Conservation (phyloP, 2,888 invertebrate genomes). For the Hypselothyrea guttata region DNA sequence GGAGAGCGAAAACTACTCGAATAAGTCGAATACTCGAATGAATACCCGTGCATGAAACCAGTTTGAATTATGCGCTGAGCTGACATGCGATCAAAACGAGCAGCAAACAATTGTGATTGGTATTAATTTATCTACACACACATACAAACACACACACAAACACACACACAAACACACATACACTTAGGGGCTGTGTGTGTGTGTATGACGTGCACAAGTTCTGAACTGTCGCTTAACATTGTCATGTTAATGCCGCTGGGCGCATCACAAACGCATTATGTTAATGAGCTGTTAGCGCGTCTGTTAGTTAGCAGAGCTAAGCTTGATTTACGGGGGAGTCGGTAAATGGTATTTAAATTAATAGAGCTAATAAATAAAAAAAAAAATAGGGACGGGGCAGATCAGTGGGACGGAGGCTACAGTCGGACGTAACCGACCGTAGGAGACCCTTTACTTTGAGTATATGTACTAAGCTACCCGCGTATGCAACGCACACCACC, state of each 20-base stretch:
- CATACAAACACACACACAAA: constrained; percentile 7
- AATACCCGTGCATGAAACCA: constrained; percentile 42
- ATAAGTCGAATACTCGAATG: too few species aligned
- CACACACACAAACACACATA: neutral
- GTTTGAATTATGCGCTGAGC: constrained; percentile 62
- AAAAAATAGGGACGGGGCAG: too few species aligned
- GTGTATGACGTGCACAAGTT: constrained; percentile 5
- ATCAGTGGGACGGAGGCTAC: too few species aligned
- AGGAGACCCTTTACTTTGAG: too few species aligned
- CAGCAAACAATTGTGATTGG: constrained; percentile 55
- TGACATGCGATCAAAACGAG: constrained; percentile 62
- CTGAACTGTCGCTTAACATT: constrained; percentile 59
- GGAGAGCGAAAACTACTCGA: constrained; percentile 27
- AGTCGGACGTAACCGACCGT: too few species aligned
- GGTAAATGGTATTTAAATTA: constrained; percentile 51
- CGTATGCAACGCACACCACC: too few species aligned
- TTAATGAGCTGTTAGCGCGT: constrained; percentile 66
- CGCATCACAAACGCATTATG: constrained; percentile 57
- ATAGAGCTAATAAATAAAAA: constrained; percentile 55
- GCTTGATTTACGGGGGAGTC: constrained; percentile 46
- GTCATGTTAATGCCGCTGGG: constrained; percentile 61
- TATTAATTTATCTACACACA: constrained; percentile 62
- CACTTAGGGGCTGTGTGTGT: neutral
- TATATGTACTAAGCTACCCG: too few species aligned
- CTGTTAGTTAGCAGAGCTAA: constrained; percentile 32